phyloP scores from a whole-genome alignment of 2,113 vertebrate species.

The Albula glossodonta region DNA sequence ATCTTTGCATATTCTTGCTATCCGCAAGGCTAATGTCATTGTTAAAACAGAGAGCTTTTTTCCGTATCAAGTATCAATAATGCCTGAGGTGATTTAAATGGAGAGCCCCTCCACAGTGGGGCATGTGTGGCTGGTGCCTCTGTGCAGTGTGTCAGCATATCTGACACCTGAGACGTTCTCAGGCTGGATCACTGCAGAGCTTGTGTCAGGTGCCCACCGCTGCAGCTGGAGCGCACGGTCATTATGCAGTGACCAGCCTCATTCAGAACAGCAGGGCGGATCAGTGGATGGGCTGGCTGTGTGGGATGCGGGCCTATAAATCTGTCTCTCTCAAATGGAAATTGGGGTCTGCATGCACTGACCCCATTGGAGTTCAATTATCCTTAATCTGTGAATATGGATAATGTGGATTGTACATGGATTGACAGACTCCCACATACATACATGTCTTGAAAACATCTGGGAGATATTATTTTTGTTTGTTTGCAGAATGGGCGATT shows the following conservation, averaged over 20 bases:
- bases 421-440: background rate
- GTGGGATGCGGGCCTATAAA: background rate
- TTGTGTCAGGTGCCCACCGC: background rate
- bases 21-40: background rate
- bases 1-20: conserved; percentile 14
- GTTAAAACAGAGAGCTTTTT: background rate
- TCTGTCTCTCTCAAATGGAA: conserved; percentile 33
- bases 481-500: background rate
- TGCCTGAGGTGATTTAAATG: conserved; percentile 2
- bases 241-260: conserved; percentile 11
- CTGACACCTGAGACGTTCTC: background rate
- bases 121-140: background rate
- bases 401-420: background rate
- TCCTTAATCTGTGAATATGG: background rate
- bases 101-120: background rate
- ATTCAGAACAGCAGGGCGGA: background rate
- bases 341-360: conserved; percentile 25
- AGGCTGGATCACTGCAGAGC: background rate
- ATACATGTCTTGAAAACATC: background rate
- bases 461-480: background rate
- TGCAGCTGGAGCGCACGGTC: background rate
- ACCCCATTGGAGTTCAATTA: background rate
- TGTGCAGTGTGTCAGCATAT: background rate
- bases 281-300: background rate
- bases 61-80: conserved; percentile 9